phyloP scores from a whole-genome alignment of 2,113 vertebrate genomes.

The Heptranchias perlo region DNA sequence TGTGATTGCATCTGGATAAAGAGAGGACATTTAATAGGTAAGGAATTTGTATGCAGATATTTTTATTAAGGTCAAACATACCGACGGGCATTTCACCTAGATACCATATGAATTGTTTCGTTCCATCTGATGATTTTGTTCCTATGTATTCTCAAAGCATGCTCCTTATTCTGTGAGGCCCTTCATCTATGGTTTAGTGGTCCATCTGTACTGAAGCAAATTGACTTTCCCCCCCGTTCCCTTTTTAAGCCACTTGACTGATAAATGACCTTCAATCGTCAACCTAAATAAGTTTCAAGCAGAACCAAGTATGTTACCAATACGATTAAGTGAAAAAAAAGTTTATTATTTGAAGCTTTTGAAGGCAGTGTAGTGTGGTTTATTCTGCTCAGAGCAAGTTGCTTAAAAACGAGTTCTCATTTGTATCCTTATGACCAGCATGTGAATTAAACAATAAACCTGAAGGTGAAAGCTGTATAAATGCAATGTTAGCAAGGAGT shows the following conservation, averaged over 20 bases:
- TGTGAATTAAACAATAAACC: background rate
- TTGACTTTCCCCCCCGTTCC: background rate
- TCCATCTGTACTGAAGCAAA: background rate
- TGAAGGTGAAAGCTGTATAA: background rate
- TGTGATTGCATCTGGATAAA: background rate
- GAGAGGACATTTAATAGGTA: background rate
- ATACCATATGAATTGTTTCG: background rate
- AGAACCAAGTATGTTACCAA: background rate
- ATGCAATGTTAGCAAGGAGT: background rate
- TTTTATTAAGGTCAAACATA: background rate
- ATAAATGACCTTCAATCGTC: background rate
- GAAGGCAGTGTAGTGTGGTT: background rate
- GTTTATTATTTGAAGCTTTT: background rate
- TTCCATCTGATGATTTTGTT: background rate
- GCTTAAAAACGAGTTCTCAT: background rate
- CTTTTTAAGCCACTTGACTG: background rate
- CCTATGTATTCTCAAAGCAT: background rate
- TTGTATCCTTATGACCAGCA: background rate
- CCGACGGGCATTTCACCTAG: background rate
- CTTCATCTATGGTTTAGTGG: background rate
- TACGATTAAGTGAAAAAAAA: background rate
- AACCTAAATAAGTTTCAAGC: background rate
- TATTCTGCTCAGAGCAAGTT: background rate
- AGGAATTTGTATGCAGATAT: background rate
- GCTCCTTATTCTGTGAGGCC: background rate